Evolutionary conservation across 2,113 vertebrate species (phyloP).

Genomic region (Plotosus lineatus): DNA sequence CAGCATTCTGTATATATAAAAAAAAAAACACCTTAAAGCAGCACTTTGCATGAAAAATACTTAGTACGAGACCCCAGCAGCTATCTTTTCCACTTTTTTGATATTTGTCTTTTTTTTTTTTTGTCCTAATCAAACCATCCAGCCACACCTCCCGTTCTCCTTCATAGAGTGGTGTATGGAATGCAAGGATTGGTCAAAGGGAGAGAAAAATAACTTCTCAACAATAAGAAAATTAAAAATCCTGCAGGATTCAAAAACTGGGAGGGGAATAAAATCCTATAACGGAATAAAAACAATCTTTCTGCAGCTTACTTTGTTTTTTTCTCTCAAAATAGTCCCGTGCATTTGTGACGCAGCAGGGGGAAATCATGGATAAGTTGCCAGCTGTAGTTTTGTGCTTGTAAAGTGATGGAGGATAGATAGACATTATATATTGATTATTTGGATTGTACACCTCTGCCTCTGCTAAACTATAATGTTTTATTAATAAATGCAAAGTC

Average conservation of each 20-base stretch:
- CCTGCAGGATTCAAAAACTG: conserved; percentile 52
- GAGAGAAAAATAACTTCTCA: conserved; percentile 48
- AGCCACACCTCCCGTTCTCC: conserved; percentile 31
- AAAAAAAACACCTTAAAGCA: conserved; percentile 52
- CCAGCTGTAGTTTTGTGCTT: no score
- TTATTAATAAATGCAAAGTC: no score
- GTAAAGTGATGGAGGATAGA: no score
- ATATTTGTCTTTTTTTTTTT: conserved; percentile 35
- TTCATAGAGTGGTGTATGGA: conserved; percentile 58
- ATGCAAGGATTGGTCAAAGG: conserved; percentile 68
- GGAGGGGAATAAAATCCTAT: conserved; percentile 52
- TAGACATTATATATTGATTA: no score
- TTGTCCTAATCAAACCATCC: conserved; percentile 57
- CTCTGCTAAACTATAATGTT: no score
- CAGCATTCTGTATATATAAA: conserved; percentile 63
- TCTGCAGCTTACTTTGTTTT: conserved; percentile 44
- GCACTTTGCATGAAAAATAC: conserved; percentile 58
- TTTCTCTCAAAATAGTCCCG: conserved; percentile 23
- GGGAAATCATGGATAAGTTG: no score
- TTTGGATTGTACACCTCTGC: no score
- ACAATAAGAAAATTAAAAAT: conserved; percentile 46
- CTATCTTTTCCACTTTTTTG: conserved; percentile 47
- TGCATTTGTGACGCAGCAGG: no score
- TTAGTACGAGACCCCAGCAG: conserved; percentile 66
- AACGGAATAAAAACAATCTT: conserved; percentile 48